Percentiles rank a stretch among this genome's conserved stretches.
Evolutionary conservation across 2,888 invertebrate species (phyloP).

Genomic region (Lepidocyrtoides sp.): DNA sequence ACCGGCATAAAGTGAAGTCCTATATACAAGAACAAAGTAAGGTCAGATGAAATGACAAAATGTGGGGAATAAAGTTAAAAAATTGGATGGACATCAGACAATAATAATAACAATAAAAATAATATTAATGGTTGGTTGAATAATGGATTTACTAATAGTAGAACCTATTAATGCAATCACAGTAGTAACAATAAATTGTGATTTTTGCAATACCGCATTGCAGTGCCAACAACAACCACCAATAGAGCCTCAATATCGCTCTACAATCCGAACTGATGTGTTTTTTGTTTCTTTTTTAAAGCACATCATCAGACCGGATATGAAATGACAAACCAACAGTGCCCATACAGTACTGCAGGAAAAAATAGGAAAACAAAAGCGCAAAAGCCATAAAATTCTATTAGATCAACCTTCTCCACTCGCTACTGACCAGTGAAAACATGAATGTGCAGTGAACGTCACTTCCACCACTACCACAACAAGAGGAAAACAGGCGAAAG

Average conservation of each 20-base stretch:
- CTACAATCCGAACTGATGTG: no score
- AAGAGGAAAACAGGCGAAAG: not conserved
- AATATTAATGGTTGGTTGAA: conserved; percentile 26
- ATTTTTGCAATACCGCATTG: conserved; percentile 36
- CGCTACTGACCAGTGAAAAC: conserved; percentile 31
- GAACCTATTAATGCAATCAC: no score
- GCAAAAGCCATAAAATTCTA: conserved; percentile 24
- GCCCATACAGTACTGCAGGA: not conserved
- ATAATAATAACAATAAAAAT: conserved; percentile 36
- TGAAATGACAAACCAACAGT: conserved; percentile 38
- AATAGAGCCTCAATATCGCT: no score
- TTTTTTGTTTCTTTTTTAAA: conserved; percentile 19
- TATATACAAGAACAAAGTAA: no score
- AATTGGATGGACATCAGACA: not conserved
- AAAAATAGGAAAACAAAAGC: not conserved
- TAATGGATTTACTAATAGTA: conserved; percentile 15
- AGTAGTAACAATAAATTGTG: conserved; percentile 31
- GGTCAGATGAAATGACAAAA: not conserved
- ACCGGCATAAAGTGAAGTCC: no score
- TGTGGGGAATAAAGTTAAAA: not conserved
- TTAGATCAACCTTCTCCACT: conserved; percentile 26
- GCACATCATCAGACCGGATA: conserved; percentile 26
- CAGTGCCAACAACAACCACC: conserved; percentile 38
- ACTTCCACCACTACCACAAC: conserved; percentile 11
- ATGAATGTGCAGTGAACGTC: conserved; percentile 33